Evolutionary conservation across 2,888 invertebrate genomes (phyloP).

Genomic region (Drosophila mettleri): DNA sequence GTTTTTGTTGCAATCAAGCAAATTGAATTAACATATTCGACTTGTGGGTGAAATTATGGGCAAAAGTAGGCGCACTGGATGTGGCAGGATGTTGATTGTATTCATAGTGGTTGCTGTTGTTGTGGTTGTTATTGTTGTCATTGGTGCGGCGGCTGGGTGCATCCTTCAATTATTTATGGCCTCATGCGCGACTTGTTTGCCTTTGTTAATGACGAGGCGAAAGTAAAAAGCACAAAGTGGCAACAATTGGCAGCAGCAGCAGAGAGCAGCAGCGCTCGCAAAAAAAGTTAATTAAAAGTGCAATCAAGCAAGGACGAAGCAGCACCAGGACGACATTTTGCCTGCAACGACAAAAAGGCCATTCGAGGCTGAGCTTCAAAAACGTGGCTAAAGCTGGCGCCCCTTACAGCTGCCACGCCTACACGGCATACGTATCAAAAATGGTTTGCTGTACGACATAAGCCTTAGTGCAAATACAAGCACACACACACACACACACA

Average conservation of each 20-base stretch:
- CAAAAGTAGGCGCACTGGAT: slow-evolving; percentile 20
- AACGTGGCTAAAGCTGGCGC: slow-evolving; percentile 29
- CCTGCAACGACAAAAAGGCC: slow-evolving; percentile 57
- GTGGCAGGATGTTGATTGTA: slow-evolving; percentile 48
- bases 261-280: slow-evolving; percentile 41
- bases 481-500: slow-evolving; percentile 16
- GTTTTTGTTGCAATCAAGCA: slow-evolving; percentile 65
- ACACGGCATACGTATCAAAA: slow-evolving; percentile 33
- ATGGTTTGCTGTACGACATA: slow-evolving; percentile 46
- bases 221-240: slow-evolving; percentile 57
- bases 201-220: slow-evolving; percentile 63
- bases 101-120: slow-evolving; percentile 23
- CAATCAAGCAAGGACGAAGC: slow-evolving; percentile 68
- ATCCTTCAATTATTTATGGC: slow-evolving; percentile 67
- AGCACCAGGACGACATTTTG: slow-evolving; percentile 50
- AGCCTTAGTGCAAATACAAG: slow-evolving; percentile 59
- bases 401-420: slow-evolving; percentile 1
- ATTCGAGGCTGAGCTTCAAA: slow-evolving; percentile 58
- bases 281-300: slow-evolving; percentile 82
- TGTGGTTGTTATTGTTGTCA: too few species aligned
- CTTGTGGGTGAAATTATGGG: slow-evolving; percentile 26
- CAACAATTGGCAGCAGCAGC: slow-evolving; percentile 60
- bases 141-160: slow-evolving; percentile 35
- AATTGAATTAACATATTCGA: slow-evolving; percentile 76
- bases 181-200: slow-evolving; percentile 68